Evolutionary conservation across 2,888 invertebrate species (phyloP).

Genomic region (Branchipolynoe longqiensis): DNA sequence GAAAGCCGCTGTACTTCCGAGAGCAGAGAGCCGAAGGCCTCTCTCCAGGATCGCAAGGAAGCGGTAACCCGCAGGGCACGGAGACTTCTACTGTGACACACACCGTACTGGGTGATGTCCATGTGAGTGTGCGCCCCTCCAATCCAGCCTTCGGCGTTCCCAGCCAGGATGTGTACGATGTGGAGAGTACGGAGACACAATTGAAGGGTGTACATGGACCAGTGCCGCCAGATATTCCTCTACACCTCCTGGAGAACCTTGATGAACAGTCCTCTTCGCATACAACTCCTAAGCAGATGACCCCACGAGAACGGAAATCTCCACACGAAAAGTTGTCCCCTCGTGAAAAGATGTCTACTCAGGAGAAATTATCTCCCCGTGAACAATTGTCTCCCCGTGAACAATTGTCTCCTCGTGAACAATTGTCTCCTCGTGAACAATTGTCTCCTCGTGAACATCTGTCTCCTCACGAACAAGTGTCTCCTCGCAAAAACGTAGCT

Average conservation of each 20-base stretch:
- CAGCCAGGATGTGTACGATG: not conserved
- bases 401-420: too few species aligned
- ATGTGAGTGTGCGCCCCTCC: slow-evolving; percentile 26
- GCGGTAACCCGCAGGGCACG: not conserved
- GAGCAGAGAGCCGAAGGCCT: not conserved
- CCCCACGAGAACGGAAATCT: not conserved
- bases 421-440: too few species aligned
- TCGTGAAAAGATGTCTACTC: not conserved
- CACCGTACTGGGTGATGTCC: slow-evolving; percentile 13
- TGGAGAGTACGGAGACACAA: slow-evolving; percentile 21
- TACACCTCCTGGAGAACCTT: slow-evolving; percentile 33
- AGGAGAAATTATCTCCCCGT: not conserved
- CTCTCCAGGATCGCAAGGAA: not conserved
- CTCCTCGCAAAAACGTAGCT: too few species aligned
- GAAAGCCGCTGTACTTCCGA: slow-evolving; percentile 20
- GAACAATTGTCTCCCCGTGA: too few species aligned
- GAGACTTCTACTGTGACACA: slow-evolving; percentile 16
- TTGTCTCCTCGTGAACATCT: too few species aligned
- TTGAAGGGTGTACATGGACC: not conserved
- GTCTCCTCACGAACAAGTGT: too few species aligned
- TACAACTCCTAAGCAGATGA: not conserved
- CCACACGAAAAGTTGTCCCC: not conserved
- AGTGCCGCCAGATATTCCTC: slow-evolving; percentile 19
- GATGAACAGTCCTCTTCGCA: not conserved
- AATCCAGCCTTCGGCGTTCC: slow-evolving; percentile 16